These are phyloP conservation scores for Heloderma charlesbogerti DNA, from an alignment of 2,113 vertebrate genomes.

Conservation along the genomic window DNA sequence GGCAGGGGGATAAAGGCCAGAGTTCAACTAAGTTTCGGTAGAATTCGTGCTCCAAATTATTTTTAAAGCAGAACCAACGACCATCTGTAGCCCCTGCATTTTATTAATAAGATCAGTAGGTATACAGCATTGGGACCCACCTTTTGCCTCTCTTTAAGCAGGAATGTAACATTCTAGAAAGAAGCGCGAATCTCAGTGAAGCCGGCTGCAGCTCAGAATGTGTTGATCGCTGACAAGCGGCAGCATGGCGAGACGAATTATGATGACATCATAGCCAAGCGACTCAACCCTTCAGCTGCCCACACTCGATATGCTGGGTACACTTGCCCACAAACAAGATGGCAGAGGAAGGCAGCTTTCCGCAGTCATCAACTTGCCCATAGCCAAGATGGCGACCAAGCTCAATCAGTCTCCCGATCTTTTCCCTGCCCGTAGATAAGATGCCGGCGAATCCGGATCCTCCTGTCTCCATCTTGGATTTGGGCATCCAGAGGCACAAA, in stretches of 20 bases:
- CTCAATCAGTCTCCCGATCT: neutral
- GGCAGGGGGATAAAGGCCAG: neutral
- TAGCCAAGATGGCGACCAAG: conserved; percentile 3
- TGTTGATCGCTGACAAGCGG: neutral
- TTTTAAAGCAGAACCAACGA: neutral
- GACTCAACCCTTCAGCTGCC: neutral
- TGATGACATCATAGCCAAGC: neutral
- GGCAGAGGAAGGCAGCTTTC: neutral
- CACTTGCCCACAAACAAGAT: conserved; percentile 15
- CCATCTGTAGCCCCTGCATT: neutral
- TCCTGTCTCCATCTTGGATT: conserved; percentile 13
- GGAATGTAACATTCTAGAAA: neutral
- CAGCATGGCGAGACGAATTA: neutral
- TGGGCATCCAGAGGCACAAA: neutral
- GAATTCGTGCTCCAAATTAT: neutral
- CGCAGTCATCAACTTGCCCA: neutral
- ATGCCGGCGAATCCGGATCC: neutral
- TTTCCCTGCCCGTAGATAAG: neutral
- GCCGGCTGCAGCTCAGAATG: neutral
- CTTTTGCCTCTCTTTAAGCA: neutral
- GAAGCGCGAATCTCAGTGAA: neutral
- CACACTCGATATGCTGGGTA: neutral
- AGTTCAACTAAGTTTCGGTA: neutral
- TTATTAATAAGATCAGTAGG: neutral
- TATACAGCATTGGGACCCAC: neutral